phyloP scores from a whole-genome alignment of 2,888 invertebrate genomes.

The Isoperla grammatica region DNA sequence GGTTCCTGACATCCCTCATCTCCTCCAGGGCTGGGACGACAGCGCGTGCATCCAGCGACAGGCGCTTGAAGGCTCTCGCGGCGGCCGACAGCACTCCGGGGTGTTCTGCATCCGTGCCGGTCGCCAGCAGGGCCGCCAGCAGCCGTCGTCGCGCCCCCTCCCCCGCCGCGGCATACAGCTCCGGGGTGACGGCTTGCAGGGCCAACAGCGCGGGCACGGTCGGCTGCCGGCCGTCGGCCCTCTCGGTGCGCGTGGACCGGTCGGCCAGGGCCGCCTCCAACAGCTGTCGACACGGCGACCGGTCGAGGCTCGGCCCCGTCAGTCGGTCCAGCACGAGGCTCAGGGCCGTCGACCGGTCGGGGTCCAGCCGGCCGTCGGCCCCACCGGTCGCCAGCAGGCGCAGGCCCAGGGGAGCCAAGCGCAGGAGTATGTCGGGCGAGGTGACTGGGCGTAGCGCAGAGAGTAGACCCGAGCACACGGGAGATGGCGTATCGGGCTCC shows the following conservation, averaged over 20 bases:
- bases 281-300: neutral
- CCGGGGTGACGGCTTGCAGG: neutral
- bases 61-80: conserved; percentile 59
- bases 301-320: too few relatives aligned
- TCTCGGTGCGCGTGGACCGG: neutral
- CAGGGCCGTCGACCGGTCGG: conserved; percentile 8
- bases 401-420: conserved; percentile 30
- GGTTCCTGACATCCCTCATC: conserved; percentile 20
- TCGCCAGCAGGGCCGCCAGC: conserved; percentile 30
- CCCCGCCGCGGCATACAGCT: neutral
- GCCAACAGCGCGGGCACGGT: neutral
- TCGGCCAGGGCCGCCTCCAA: neutral
- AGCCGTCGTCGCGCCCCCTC: conserved; percentile 9
- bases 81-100: conserved; percentile 55
- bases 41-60: conserved; percentile 57
- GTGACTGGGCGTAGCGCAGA: conserved; percentile 32
- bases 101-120: conserved; percentile 46
- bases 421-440: conserved; percentile 31
- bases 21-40: conserved; percentile 40
- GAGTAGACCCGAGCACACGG: conserved; percentile 33
- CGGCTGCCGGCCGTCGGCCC: neutral
- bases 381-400: conserved; percentile 8
- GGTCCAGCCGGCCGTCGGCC: conserved; percentile 15
- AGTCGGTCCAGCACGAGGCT: too few relatives aligned
- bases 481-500: conserved; percentile 29